phyloP scores from a whole-genome alignment of 2,797 vertebrate species.

The Tauraco hartlaubi region DNA sequence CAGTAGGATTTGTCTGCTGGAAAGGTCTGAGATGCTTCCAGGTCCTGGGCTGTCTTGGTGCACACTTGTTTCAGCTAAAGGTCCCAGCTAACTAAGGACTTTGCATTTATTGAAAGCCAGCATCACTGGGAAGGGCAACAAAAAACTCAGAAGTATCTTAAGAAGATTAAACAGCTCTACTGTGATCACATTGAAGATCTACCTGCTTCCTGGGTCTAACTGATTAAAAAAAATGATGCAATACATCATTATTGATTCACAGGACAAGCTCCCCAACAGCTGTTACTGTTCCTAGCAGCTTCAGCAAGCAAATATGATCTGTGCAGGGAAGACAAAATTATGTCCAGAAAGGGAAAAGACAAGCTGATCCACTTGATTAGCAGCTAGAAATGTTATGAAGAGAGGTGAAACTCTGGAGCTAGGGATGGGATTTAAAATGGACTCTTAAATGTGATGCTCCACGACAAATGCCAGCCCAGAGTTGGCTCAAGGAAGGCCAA shows the following conservation, averaged over 20 bases:
- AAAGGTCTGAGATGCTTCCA: not conserved
- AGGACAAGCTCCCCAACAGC: not conserved
- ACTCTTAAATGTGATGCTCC: not conserved
- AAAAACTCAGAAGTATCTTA: not conserved
- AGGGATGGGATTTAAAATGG: not conserved
- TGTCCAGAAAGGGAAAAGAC: not conserved
- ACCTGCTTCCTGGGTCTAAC: not conserved
- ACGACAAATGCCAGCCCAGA: not conserved
- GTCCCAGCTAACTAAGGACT: not conserved
- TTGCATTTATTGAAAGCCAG: not conserved
- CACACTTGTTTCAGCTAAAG: not conserved
- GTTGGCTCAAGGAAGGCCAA: not conserved
- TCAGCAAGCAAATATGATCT: not conserved
- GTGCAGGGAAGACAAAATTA: not conserved
- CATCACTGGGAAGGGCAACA: not conserved
- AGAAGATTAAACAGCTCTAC: not conserved
- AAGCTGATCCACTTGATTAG: not conserved
- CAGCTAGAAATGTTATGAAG: not conserved
- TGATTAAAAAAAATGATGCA: not conserved
- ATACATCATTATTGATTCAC: not conserved
- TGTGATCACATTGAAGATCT: not conserved
- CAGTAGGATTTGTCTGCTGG: not conserved
- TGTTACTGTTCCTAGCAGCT: not conserved
- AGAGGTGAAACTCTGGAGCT: not conserved
- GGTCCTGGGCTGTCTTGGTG: not conserved